Conservation (phyloP, 2,113 vertebrate genomes). For the Diadophis punctatus region DNA sequence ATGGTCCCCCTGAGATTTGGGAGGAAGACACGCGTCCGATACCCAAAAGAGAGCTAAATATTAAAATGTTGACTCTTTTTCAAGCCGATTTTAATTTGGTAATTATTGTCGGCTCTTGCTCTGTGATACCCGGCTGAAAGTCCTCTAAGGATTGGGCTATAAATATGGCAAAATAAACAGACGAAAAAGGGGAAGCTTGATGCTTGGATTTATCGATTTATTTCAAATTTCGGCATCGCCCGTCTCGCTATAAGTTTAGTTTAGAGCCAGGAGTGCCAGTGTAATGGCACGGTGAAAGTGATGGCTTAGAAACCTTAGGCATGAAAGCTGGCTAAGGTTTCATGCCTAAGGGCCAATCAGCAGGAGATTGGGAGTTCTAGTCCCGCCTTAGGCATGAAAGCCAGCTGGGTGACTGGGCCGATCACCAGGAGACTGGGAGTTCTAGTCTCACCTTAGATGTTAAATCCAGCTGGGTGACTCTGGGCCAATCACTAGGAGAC, state of each 20-base stretch:
- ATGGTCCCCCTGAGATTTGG: background rate
- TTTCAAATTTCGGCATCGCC: background rate
- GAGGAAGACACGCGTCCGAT: background rate
- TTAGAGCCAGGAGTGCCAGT: background rate
- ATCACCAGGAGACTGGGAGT: background rate
- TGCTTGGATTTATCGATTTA: background rate
- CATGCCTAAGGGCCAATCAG: no score
- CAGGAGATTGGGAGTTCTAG: background rate
- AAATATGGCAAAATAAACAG: background rate
- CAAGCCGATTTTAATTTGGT: background rate
- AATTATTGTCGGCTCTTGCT: background rate
- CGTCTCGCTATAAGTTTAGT: background rate
- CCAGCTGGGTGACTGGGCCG: background rate
- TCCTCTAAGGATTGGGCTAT: background rate
- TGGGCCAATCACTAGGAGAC: background rate
- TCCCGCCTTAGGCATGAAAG: background rate
- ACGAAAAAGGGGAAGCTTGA: background rate
- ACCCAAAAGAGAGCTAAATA: background rate
- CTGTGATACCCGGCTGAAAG: background rate
- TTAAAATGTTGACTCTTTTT: background rate
- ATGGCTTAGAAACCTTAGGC: no score
- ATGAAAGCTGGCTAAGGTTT: no score
- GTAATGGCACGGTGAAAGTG: background rate
- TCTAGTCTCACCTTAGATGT: no score
- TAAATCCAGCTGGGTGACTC: no score